Conservation (phyloP, 2,797 vertebrate species). For the Etheostoma perlongum region DNA sequence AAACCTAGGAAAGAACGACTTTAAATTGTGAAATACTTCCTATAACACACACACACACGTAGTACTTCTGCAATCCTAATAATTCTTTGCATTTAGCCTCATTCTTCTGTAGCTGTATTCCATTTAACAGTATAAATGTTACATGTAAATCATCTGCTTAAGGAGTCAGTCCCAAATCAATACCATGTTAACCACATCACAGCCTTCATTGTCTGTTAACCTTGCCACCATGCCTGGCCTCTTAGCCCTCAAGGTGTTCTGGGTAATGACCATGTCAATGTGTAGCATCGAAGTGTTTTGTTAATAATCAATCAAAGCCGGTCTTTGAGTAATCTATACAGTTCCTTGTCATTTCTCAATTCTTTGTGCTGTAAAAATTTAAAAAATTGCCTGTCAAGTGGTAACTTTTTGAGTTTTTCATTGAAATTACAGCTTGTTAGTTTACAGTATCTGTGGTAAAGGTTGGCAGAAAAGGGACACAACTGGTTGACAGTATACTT, state of each 20-base stretch:
- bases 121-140: conserved; percentile 29
- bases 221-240: conserved; percentile 25
- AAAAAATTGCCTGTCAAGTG: neutral
- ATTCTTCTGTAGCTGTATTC: conserved; percentile 12
- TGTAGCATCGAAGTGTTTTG: conserved; percentile 40
- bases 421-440: neutral
- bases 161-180: conserved; percentile 54
- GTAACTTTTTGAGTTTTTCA: neutral
- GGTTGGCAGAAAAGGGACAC: neutral
- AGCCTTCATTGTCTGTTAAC: conserved; percentile 54
- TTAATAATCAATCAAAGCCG: conserved; percentile 41
- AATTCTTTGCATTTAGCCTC: neutral
- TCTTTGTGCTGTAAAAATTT: neutral
- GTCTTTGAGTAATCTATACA: conserved; percentile 21
- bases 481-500: neutral
- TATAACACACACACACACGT: neutral
- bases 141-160: conserved; percentile 63
- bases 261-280: conserved; percentile 64
- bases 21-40: neutral
- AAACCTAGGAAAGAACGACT: conserved; percentile 85
- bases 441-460: neutral
- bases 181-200: conserved; percentile 58
- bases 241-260: conserved; percentile 38
- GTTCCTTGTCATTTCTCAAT: conserved; percentile 26
- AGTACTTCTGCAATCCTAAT: neutral